These are phyloP conservation scores for Cryptoblepharus egeriae DNA, from an alignment of 2,797 vertebrate genomes.

Conservation along the genomic window DNA sequence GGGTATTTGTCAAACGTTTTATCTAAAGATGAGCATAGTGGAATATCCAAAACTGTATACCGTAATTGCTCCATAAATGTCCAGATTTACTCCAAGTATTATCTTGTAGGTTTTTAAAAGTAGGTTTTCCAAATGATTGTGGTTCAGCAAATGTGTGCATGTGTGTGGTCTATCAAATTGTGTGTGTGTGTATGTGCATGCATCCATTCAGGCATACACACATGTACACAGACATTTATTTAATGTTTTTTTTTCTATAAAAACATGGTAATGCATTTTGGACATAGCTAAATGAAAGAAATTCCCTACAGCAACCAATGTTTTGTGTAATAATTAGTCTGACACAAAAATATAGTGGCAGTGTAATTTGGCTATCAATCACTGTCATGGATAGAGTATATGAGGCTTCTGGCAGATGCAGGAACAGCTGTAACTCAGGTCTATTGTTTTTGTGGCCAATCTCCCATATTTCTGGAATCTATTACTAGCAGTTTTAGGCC, in stretches of 20 bases:
- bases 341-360: constrained; percentile 75
- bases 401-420: constrained; percentile 74
- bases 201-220: neutral
- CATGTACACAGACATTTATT: neutral
- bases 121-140: neutral
- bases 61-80: neutral
- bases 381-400: constrained; percentile 63
- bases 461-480: constrained; percentile 52
- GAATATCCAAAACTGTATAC: neutral
- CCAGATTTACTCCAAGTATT: neutral
- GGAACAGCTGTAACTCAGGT: constrained; percentile 70
- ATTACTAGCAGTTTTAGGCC: constrained; percentile 63
- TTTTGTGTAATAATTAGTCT: constrained; percentile 70
- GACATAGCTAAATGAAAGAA: constrained; percentile 40
- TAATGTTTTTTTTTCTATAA: neutral
- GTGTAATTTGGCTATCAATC: constrained; percentile 78
- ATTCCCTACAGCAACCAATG: constrained; percentile 45
- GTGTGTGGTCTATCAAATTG: neutral
- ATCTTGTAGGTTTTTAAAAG: rapidly evolving
- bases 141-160: too few species aligned
- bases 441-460: constrained; percentile 66
- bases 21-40: neutral
- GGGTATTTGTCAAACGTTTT: constrained; percentile 1
- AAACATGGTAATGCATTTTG: constrained; percentile 16
- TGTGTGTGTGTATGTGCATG: neutral